These are phyloP conservation scores for Nebria ingens DNA, from an alignment of 1,140 invertebrate genomes.

Conservation along the genomic window DNA sequence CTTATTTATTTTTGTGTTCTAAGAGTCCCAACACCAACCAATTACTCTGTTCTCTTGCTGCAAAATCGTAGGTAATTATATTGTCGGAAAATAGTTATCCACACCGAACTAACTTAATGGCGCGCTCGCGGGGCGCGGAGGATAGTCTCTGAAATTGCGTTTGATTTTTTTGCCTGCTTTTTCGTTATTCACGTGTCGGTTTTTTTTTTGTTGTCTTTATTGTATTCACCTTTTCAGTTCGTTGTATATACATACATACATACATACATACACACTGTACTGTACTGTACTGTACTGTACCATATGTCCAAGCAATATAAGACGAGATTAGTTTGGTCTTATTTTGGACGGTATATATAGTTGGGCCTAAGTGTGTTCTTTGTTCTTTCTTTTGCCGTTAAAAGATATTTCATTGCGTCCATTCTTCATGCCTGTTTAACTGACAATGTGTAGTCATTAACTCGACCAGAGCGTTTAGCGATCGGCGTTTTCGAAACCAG, in stretches of 20 bases:
- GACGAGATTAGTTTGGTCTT: too few relatives aligned
- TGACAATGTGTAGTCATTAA: conserved; percentile 6
- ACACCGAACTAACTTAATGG: too few relatives aligned
- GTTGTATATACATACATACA: too few relatives aligned
- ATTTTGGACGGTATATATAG: too few relatives aligned
- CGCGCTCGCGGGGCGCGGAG: too few relatives aligned
- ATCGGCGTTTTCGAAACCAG: too few relatives aligned
- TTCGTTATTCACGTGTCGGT: not conserved
- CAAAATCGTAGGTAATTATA: not conserved
- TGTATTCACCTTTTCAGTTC: too few relatives aligned
- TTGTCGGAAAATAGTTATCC: not conserved
- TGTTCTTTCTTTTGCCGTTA: conserved; percentile 3
- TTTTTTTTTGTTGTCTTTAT: not conserved
- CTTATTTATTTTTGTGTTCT: not conserved
- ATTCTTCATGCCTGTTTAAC: conserved; percentile 5
- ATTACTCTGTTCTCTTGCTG: not conserved
- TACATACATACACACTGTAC: too few relatives aligned
- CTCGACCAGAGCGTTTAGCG: not conserved
- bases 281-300: too few relatives aligned
- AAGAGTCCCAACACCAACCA: not conserved
- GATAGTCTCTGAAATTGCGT: not conserved
- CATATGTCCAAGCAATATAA: too few relatives aligned
- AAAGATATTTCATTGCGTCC: conserved; percentile 4
- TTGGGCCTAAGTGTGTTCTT: not conserved
- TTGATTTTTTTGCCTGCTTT: not conserved